Evolutionary conservation across 2,888 invertebrate species (phyloP).

Genomic region (Vannuccia rotundouncinata): DNA sequence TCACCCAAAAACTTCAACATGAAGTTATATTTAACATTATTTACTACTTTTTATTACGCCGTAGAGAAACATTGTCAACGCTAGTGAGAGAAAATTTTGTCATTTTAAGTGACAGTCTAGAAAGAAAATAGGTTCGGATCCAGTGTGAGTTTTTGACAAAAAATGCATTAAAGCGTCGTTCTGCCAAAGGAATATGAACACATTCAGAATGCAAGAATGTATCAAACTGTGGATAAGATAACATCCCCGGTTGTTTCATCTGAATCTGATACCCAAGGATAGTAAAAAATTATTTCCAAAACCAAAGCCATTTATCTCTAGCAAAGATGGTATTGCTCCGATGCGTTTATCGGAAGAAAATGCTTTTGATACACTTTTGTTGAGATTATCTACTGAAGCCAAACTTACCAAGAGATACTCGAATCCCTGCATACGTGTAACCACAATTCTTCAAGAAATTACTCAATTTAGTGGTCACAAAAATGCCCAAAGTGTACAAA

Average conservation of each 20-base stretch:
- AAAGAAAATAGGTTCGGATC: constrained; percentile 11
- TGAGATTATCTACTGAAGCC: background rate
- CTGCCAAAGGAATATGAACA: constrained; percentile 2
- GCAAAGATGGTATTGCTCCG: background rate
- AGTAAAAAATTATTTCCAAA: background rate
- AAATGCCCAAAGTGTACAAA: constrained; percentile 20
- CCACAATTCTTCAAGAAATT: constrained; percentile 2
- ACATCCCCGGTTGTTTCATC: background rate
- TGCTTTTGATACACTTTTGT: background rate
- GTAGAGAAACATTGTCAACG: background rate
- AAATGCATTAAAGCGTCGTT: background rate
- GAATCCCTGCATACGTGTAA: background rate
- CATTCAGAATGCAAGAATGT: constrained; percentile 25
- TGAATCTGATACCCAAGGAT: background rate
- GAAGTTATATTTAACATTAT: background rate
- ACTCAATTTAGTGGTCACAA: constrained; percentile 3
- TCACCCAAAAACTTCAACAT: background rate
- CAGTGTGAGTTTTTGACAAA: constrained; percentile 10
- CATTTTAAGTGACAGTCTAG: background rate
- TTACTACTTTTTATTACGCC: background rate
- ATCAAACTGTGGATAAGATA: background rate
- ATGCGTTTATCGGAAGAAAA: no score
- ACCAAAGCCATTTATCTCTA: background rate
- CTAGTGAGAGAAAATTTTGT: background rate
- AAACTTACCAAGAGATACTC: background rate